phyloP scores from a whole-genome alignment of 2,888 invertebrate species.

The Suillia variegata region DNA sequence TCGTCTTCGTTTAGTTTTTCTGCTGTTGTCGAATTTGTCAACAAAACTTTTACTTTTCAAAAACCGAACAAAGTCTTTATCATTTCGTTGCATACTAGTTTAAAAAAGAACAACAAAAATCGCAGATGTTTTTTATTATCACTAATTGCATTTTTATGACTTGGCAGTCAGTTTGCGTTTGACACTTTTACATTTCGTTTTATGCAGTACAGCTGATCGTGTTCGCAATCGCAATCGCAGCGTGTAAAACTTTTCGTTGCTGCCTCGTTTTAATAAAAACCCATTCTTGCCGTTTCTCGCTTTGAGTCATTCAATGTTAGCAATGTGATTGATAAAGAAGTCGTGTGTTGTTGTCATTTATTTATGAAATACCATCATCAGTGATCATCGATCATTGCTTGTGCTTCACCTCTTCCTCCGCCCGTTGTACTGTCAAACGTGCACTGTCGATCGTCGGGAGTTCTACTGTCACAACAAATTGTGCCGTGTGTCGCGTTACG shows the following conservation, averaged over 20 bases:
- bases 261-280: too few relatives aligned
- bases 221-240: too few relatives aligned
- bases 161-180: not conserved
- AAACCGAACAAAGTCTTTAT: too few relatives aligned
- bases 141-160: slow-evolving; percentile 48
- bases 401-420: not conserved
- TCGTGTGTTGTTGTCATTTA: slow-evolving; percentile 5
- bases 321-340: slow-evolving; percentile 8
- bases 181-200: not conserved
- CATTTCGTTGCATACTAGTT: too few relatives aligned
- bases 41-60: slow-evolving; percentile 16
- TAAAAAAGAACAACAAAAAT: slow-evolving; percentile 15
- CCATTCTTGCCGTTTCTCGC: not conserved
- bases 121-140: slow-evolving; percentile 45
- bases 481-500: slow-evolving; percentile 21
- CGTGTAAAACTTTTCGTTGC: too few relatives aligned
- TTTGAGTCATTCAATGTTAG: not conserved
- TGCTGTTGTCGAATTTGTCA: slow-evolving; percentile 33
- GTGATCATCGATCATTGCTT: slow-evolving; percentile 10
- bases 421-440: not conserved
- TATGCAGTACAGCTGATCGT: too few relatives aligned
- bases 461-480: slow-evolving; percentile 29
- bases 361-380: slow-evolving; percentile 5
- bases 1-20: not conserved
- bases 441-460: not conserved